These are phyloP conservation scores for Stratiomys singularior DNA, from an alignment of 2,888 invertebrate species.

Conservation along the genomic window DNA sequence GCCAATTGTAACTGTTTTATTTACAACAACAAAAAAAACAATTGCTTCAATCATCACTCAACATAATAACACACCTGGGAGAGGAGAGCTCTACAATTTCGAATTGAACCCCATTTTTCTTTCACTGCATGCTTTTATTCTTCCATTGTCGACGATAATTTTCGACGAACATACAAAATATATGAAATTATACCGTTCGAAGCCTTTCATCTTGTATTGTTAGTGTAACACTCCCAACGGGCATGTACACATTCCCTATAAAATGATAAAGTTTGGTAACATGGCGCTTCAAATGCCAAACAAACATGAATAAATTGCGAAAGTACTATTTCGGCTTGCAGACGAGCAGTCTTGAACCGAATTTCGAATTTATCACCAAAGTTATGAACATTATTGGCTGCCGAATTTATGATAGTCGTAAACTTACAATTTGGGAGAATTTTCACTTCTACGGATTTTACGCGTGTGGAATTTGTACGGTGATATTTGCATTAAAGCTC, in stretches of 20 bases:
- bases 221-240: too few relatives aligned
- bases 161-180: not conserved
- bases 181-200: constrained; percentile 4
- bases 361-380: constrained; percentile 35
- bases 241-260: not conserved
- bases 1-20: constrained; percentile 15
- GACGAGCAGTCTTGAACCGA: constrained; percentile 33
- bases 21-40: not conserved
- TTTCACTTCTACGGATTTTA: constrained; percentile 32
- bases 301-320: constrained; percentile 30
- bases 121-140: not conserved
- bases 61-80: constrained; percentile 10
- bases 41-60: constrained; percentile 19
- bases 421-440: constrained; percentile 1
- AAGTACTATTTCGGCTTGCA: constrained; percentile 24
- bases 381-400: constrained; percentile 38
- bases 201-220: not conserved
- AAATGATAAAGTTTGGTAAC: not conserved
- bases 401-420: constrained; percentile 16
- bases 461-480: constrained; percentile 27
- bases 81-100: too few relatives aligned
- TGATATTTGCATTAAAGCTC: constrained; percentile 25
- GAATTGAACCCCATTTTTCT: not conserved
- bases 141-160: not conserved
- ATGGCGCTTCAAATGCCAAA: not conserved